A percentile compares a stretch with the other conserved stretches of the same genome.
Evolutionary conservation across 2,888 invertebrate genomes (phyloP).

Genomic region (Tuta absoluta): DNA sequence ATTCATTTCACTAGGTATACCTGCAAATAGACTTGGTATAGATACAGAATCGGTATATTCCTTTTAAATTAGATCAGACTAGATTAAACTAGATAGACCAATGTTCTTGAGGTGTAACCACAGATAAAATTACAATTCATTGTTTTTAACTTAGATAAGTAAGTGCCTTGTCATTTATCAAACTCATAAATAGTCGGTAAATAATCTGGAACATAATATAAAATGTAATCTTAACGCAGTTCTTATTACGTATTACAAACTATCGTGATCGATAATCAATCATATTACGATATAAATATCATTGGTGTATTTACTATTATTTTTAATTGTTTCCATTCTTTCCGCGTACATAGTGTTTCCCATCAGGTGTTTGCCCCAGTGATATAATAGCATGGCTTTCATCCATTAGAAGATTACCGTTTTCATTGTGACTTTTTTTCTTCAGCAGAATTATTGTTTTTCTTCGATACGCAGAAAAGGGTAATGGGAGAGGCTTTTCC

Average conservation of each 20-base stretch:
- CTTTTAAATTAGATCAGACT: too few relatives aligned
- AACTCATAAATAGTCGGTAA: too few relatives aligned
- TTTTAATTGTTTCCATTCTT: constrained; percentile 11
- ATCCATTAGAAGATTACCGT: constrained; percentile 39
- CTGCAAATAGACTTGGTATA: neutral
- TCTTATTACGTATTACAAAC: too few relatives aligned
- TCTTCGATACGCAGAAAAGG: constrained; percentile 5
- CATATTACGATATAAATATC: constrained; percentile 8
- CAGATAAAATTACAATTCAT: too few relatives aligned
- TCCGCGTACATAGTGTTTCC: constrained; percentile 45
- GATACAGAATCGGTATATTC: neutral
- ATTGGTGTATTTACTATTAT: neutral
- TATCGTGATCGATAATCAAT: constrained; percentile 17
- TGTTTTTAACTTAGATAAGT: too few relatives aligned
- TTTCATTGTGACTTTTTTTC: constrained; percentile 16
- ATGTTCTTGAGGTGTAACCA: too few relatives aligned
- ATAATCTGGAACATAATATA: neutral
- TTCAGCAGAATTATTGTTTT: constrained; percentile 9
- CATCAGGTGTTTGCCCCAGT: constrained; percentile 41
- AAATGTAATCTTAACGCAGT: neutral
- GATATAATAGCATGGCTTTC: constrained; percentile 64
- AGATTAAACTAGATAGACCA: too few relatives aligned
- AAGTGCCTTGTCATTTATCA: too few relatives aligned
- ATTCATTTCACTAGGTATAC: neutral
- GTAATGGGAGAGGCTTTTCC: constrained; percentile 64